These are phyloP conservation scores for Xanthia togata DNA, from an alignment of 2,888 invertebrate genomes.

Conservation along the genomic window DNA sequence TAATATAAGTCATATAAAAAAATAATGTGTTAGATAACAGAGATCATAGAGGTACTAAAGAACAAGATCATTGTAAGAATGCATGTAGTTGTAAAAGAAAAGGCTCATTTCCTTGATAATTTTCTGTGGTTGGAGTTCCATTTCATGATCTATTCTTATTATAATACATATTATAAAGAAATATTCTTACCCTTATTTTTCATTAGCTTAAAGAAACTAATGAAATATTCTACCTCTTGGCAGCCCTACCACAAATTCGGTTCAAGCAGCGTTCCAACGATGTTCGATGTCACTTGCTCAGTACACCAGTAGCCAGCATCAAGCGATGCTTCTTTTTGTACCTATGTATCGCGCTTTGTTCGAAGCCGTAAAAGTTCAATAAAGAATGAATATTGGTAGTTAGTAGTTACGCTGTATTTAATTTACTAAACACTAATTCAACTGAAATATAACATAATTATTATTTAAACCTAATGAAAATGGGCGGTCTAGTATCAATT, in stretches of 20 bases:
- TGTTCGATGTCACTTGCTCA: slow-evolving; percentile 49
- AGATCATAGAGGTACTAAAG: background rate
- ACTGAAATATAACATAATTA: background rate
- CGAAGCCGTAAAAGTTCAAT: background rate
- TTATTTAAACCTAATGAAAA: background rate
- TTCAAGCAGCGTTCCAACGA: slow-evolving; percentile 21
- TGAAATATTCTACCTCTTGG: background rate
- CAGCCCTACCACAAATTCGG: slow-evolving; percentile 48
- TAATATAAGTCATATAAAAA: background rate
- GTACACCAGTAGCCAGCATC: slow-evolving; percentile 63
- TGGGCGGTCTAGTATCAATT: background rate
- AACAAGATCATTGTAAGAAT: background rate
- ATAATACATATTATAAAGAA: too few species aligned
- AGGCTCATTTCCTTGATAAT: background rate
- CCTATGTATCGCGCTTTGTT: slow-evolving; percentile 1
- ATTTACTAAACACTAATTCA: too few species aligned
- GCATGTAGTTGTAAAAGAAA: background rate
- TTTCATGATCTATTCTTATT: too few species aligned
- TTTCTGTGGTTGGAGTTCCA: background rate
- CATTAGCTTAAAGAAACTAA: background rate
- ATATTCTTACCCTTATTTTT: background rate
- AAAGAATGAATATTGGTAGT: background rate
- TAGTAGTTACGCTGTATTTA: background rate
- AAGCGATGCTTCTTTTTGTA: slow-evolving; percentile 10
- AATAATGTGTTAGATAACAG: too few species aligned